These are phyloP conservation scores for Pelobates cultripes DNA, from an alignment of 2,797 vertebrate species.

Conservation along the genomic window DNA sequence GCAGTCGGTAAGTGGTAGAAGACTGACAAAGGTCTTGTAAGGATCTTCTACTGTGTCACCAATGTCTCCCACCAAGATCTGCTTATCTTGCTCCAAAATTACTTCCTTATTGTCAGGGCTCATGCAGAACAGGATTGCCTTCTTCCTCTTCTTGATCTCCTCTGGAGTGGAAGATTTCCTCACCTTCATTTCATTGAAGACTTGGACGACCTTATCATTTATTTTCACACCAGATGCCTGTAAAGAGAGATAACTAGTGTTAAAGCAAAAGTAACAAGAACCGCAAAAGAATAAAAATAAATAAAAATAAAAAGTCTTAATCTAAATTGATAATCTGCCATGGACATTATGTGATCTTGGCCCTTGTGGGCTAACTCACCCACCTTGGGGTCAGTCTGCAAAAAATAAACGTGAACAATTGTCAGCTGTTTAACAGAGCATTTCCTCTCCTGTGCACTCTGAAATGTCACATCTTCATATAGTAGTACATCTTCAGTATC, in stretches of 20 bases:
- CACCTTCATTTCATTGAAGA: conserved; percentile 78
- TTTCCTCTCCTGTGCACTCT: too few relatives aligned
- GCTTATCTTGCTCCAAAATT: conserved; percentile 68
- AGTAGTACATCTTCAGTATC: too few relatives aligned
- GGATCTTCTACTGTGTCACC: conserved; percentile 62
- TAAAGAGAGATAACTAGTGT: neutral
- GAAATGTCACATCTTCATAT: too few relatives aligned
- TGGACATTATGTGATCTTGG: too few relatives aligned
- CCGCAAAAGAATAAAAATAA: too few relatives aligned
- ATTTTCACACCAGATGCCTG: conserved; percentile 85
- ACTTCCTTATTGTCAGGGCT: conserved; percentile 71
- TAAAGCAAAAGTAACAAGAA: neutral
- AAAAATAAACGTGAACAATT: too few relatives aligned
- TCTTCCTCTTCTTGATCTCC: conserved; percentile 75
- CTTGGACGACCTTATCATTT: conserved; percentile 67
- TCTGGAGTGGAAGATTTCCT: conserved; percentile 63
- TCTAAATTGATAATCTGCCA: too few relatives aligned
- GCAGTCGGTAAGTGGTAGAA: conserved; percentile 69
- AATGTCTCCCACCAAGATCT: conserved; percentile 73
- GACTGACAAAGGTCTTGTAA: conserved; percentile 71
- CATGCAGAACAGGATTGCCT: conserved; percentile 75
- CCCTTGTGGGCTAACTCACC: too few relatives aligned
- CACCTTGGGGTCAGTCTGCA: too few relatives aligned
- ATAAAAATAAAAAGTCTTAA: too few relatives aligned
- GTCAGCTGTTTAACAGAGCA: too few relatives aligned